Conservation (phyloP, 2,797 vertebrate species). For the Rhyacichthys aspro region DNA sequence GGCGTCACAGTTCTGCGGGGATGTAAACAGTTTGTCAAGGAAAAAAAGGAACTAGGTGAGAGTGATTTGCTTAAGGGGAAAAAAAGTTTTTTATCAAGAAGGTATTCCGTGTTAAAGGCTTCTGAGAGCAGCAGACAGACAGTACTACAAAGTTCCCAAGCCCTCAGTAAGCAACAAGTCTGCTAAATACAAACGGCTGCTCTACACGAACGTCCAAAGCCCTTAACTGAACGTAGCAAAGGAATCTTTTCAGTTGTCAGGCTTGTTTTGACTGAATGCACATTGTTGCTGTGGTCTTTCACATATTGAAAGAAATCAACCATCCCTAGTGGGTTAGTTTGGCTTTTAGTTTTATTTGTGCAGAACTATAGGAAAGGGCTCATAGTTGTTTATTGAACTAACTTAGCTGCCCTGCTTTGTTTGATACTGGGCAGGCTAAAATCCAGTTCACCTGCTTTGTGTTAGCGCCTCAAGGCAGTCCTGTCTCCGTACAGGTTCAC, state of each 20-base stretch:
- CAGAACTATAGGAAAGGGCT: slow-evolving; percentile 65
- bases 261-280: slow-evolving; percentile 48
- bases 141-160: slow-evolving; percentile 79
- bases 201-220: slow-evolving; percentile 64
- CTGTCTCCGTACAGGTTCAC: slow-evolving; percentile 72
- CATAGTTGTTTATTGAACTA: slow-evolving; percentile 45
- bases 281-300: slow-evolving; percentile 60
- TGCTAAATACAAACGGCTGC: slow-evolving; percentile 64
- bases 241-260: slow-evolving; percentile 40
- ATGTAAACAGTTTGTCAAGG: slow-evolving; percentile 77
- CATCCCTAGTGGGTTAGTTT: slow-evolving; percentile 50
- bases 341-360: slow-evolving; percentile 68
- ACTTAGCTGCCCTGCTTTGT: slow-evolving; percentile 46
- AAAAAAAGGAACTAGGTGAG: slow-evolving; percentile 50
- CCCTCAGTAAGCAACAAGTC: slow-evolving; percentile 73
- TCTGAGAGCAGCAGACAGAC: slow-evolving; percentile 72
- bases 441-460: slow-evolving; percentile 36
- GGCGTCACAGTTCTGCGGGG: slow-evolving; percentile 76
- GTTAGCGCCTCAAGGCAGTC: slow-evolving; percentile 22
- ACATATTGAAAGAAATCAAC: slow-evolving; percentile 58
- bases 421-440: slow-evolving; percentile 38
- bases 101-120: slow-evolving; percentile 73
- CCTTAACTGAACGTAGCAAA: slow-evolving; percentile 47
- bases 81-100: slow-evolving; percentile 50
- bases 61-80: slow-evolving; percentile 54